phyloP scores from a whole-genome alignment of 2,797 vertebrate species.

The Cuniculus paca region DNA sequence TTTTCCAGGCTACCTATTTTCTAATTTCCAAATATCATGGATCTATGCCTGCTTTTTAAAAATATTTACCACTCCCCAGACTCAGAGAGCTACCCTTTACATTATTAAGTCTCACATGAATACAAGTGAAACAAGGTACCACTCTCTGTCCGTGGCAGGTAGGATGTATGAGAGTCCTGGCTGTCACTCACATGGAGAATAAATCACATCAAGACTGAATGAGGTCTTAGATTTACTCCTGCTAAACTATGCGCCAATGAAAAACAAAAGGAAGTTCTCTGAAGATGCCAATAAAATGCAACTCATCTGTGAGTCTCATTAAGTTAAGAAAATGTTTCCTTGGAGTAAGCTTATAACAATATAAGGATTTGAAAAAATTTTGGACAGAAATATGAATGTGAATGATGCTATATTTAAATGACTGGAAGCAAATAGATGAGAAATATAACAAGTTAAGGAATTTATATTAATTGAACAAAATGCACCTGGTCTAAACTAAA shows the following conservation, averaged over 20 bases:
- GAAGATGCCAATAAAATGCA: background rate
- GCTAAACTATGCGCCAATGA: background rate
- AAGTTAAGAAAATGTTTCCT: background rate
- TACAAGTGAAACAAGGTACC: background rate
- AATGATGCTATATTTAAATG: background rate
- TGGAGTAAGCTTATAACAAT: background rate
- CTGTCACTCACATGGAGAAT: background rate
- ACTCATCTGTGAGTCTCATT: background rate
- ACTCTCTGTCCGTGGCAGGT: background rate
- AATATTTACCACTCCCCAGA: background rate
- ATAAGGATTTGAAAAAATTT: background rate
- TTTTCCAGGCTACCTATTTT: background rate
- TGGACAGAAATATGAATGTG: background rate
- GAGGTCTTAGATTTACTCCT: background rate
- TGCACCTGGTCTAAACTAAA: background rate
- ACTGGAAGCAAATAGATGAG: background rate
- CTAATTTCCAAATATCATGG: background rate
- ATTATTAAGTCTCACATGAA: background rate
- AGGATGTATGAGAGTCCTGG: too few species aligned
- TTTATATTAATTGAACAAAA: background rate
- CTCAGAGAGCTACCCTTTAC: background rate
- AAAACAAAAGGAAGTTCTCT: background rate
- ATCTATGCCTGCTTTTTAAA: background rate
- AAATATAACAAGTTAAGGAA: background rate
- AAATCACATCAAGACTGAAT: background rate